These are phyloP conservation scores for Andrena hattorfiana DNA, from an alignment of 2,888 invertebrate species.

Conservation along the genomic window DNA sequence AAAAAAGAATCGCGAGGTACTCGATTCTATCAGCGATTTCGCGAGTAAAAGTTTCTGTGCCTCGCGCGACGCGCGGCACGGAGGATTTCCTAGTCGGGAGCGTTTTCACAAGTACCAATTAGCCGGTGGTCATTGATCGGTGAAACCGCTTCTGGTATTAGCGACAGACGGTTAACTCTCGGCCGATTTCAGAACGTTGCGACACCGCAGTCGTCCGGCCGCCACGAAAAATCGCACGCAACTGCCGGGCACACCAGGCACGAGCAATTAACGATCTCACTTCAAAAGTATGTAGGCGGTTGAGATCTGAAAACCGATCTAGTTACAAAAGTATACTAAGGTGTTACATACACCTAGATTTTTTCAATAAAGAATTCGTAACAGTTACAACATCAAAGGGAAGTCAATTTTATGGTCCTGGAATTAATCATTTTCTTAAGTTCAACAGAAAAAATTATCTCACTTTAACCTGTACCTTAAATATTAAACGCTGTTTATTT, in stretches of 20 bases:
- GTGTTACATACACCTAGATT: too few species aligned
- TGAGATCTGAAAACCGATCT: not conserved
- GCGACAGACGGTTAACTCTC: slow-evolving; percentile 72
- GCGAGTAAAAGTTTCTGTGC: slow-evolving; percentile 54
- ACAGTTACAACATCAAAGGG: too few species aligned
- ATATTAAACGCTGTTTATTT: too few species aligned
- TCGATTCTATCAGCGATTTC: slow-evolving; percentile 34
- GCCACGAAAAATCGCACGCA: slow-evolving; percentile 30
- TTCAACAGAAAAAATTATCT: too few species aligned
- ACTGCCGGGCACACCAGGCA: not conserved
- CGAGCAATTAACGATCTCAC: slow-evolving; percentile 37
- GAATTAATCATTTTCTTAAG: too few species aligned
- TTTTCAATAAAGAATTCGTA: too few species aligned
- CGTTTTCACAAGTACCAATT: slow-evolving; percentile 79
- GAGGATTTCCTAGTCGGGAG: slow-evolving; percentile 57
- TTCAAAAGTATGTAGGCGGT: slow-evolving; percentile 4
- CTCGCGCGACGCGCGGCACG: slow-evolving; percentile 36
- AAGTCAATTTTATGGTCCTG: too few species aligned
- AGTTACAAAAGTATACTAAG: too few species aligned
- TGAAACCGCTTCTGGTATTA: slow-evolving; percentile 77
- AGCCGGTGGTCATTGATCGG: slow-evolving; percentile 76
- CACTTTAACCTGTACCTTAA: too few species aligned
- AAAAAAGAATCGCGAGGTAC: too few species aligned
- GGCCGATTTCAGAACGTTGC: slow-evolving; percentile 70
- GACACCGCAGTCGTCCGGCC: slow-evolving; percentile 24